Evolutionary conservation across 1,140 invertebrate genomes (phyloP), one percentile per base, ranked within the genome.

Genomic region (Eriocheir sinensis): DNA sequence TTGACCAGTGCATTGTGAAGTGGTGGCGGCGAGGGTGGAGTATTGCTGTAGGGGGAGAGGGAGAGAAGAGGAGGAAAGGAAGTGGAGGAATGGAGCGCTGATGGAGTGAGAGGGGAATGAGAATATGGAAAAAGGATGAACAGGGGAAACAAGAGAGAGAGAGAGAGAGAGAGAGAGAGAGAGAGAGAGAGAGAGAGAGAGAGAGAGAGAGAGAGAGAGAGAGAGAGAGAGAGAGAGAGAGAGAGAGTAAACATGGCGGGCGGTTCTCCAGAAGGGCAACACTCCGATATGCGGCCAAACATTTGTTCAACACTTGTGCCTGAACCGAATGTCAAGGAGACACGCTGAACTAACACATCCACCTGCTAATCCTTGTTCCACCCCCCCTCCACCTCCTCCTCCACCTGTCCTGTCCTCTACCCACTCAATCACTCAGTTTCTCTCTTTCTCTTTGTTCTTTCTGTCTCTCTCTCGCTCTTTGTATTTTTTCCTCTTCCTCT

Each of bases 151-250:
- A 21, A 21, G 21, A 2, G 21, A 60, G 53, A 60, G 53, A 60
- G 6, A 9, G 53, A 60, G 53, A 60, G 53, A 60, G 53, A 72
- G 60, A 72, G 9, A 72, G 60, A 72, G 60, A 72, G 60, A 72
- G 60, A 72, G 60, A 72, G 60, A 72, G 60, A 72, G 60, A 72
- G 60, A 72, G 60, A 72, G 60, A 72, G 60, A 72, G 60, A 72
- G 60, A 72, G 60, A 72, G 60, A 72, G 60, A 72, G 60, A 72
- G 60, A 72, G 60, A 72, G 60, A 72, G 60, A 72, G 60, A 72
- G 60, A 72, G 60, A 72, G 60, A 72, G 60, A 72, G 60, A 72
- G 60, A 72, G 60, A 72, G 60, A 72, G 60, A 72, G 60, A 72
- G 60, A 72, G 60, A 72, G 60, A 72, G 27, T n/a, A 72, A 72